Evolutionary conservation across 2,113 vertebrate genomes (phyloP).

Genomic region (Ginglymostoma cirratum): DNA sequence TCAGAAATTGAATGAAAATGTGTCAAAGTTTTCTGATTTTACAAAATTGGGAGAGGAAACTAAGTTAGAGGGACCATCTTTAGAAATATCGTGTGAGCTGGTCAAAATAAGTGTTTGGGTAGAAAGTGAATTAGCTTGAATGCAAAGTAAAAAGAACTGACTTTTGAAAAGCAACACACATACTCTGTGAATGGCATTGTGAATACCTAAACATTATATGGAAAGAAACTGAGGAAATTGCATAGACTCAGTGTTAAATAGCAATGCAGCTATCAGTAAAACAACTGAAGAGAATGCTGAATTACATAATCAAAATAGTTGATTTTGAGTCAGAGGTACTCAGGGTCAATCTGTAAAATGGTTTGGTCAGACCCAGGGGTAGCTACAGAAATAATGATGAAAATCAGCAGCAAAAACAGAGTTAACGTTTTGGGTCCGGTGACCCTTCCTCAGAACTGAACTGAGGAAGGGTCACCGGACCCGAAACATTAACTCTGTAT

Average conservation of each 20-base stretch:
- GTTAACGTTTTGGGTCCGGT: no score
- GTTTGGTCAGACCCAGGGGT: not conserved
- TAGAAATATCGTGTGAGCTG: not conserved
- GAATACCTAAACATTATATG: not conserved
- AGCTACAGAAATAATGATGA: no score
- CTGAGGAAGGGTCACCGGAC: no score
- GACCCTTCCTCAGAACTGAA: no score
- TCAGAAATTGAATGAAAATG: not conserved
- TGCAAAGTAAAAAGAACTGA: not conserved
- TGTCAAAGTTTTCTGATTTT: not conserved
- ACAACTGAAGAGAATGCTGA: not conserved
- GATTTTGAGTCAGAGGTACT: not conserved
- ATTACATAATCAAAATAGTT: not conserved
- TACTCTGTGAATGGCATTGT: not conserved
- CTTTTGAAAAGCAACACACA: not conserved
- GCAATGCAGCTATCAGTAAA: no score
- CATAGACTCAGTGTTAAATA: not conserved
- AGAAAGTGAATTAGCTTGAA: not conserved
- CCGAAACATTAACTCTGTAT: no score
- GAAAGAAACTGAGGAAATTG: not conserved
- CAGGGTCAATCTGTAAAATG: not conserved
- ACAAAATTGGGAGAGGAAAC: not conserved
- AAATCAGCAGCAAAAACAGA: no score
- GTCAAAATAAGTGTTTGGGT: not conserved
- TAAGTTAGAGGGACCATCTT: not conserved